These are phyloP conservation scores for Crypturellus undulatus DNA, from an alignment of 2,113 vertebrate genomes.

Conservation along the genomic window DNA sequence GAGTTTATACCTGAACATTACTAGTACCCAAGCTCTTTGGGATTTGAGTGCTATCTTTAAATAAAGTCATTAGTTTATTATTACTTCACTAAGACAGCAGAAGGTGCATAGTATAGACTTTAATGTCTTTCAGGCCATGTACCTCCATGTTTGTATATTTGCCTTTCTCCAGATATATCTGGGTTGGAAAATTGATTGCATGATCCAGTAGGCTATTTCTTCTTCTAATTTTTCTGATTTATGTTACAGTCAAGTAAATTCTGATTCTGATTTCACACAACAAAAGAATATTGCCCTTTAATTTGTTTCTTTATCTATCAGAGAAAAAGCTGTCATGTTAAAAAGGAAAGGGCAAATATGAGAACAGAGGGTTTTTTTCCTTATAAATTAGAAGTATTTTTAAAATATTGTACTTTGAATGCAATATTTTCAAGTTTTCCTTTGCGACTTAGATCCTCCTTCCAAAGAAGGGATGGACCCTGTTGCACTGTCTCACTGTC, in stretches of 20 bases:
- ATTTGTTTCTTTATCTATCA: neutral
- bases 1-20: neutral
- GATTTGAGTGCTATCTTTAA: neutral
- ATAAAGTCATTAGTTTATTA: neutral
- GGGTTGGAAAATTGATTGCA: rapidly evolving
- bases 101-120: neutral
- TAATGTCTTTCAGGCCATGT: rapidly evolving
- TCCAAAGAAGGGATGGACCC: neutral
- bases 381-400: neutral
- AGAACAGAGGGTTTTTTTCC: neutral
- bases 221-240: neutral
- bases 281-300: neutral
- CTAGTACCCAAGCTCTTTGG: neutral
- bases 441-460: neutral
- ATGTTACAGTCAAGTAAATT: neutral
- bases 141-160: rapidly evolving
- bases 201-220: neutral
- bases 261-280: neutral
- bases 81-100: neutral
- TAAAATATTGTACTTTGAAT: neutral
- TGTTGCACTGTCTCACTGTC: neutral
- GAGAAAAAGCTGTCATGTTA: neutral
- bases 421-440: neutral
- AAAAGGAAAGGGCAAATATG: neutral
- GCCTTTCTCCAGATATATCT: rapidly evolving